Evolutionary conservation across 2,797 vertebrate genomes (phyloP).

Genomic region (Basileuterus tristriatus): DNA sequence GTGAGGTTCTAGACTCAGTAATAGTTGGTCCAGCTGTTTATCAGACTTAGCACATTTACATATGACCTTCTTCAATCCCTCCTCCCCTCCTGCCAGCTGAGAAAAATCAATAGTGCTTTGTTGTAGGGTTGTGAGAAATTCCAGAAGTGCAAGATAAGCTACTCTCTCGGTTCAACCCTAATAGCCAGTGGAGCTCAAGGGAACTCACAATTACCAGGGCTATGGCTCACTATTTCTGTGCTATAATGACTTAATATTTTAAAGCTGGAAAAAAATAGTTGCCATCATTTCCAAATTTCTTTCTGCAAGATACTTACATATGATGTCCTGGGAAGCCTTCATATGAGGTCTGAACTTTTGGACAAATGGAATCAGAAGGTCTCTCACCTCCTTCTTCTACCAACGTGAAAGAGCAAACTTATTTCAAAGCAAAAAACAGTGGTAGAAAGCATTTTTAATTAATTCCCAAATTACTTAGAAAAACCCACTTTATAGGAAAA

Average conservation of each 20-base stretch:
- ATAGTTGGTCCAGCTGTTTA: neutral
- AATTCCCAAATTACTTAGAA: neutral
- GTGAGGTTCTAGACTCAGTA: constrained; percentile 9
- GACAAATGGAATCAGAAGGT: neutral
- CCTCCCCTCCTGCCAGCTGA: neutral
- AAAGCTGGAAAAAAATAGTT: neutral
- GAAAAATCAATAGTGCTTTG: constrained; percentile 62
- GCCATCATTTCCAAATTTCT: neutral
- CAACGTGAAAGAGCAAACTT: neutral
- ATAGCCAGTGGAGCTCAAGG: constrained; percentile 13
- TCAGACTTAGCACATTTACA: constrained; percentile 30
- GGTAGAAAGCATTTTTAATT: neutral
- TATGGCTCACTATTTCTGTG: neutral
- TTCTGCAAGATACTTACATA: neutral
- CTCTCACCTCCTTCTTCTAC: neutral
- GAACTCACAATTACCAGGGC: constrained; percentile 24
- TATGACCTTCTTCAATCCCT: constrained; percentile 32
- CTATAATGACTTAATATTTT: neutral
- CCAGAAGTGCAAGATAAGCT: constrained; percentile 63
- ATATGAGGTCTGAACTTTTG: neutral
- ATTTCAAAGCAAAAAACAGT: neutral
- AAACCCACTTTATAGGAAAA: neutral
- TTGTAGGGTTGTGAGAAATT: constrained; percentile 63
- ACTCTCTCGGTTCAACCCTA: neutral
- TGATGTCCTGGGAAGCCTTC: neutral